phyloP scores from a whole-genome alignment of 2,113 vertebrate genomes.

The Cochlearius cochlearius region DNA sequence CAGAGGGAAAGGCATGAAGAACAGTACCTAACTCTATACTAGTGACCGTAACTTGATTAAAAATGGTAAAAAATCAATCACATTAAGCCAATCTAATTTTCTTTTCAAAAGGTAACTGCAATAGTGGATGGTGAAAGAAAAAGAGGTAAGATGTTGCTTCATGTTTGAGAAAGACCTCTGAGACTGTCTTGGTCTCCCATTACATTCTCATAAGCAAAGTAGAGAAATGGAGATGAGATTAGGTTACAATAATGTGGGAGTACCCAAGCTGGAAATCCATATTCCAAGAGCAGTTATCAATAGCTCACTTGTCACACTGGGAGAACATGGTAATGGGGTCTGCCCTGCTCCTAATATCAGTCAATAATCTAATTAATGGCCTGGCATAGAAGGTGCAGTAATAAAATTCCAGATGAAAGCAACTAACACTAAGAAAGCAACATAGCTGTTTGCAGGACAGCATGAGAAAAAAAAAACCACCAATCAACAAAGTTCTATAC shows the following conservation, averaged over 20 bases:
- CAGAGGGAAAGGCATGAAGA: background rate
- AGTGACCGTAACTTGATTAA: background rate
- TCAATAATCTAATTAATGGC: slow-evolving; percentile 30
- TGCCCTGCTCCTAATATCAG: background rate
- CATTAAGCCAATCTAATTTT: background rate
- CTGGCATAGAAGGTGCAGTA: background rate
- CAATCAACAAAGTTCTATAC: background rate
- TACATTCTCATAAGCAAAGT: background rate
- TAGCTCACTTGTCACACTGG: slow-evolving; percentile 16
- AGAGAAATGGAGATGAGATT: background rate
- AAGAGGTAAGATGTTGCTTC: background rate
- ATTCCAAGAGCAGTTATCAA: slow-evolving; percentile 25
- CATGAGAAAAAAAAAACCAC: background rate
- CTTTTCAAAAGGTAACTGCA: background rate
- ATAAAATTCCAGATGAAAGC: background rate
- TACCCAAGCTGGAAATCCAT: slow-evolving; percentile 28
- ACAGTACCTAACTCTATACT: background rate
- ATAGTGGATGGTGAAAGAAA: background rate
- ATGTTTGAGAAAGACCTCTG: background rate
- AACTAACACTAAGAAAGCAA: background rate
- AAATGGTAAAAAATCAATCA: background rate
- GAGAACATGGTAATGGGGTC: background rate
- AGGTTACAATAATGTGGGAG: background rate
- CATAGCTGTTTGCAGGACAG: background rate
- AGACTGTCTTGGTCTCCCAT: background rate